A percentile compares a stretch with the other conserved stretches of the same genome.
phyloP scores from a whole-genome alignment of 2,888 invertebrate species.

The Anoncus sp. region DNA sequence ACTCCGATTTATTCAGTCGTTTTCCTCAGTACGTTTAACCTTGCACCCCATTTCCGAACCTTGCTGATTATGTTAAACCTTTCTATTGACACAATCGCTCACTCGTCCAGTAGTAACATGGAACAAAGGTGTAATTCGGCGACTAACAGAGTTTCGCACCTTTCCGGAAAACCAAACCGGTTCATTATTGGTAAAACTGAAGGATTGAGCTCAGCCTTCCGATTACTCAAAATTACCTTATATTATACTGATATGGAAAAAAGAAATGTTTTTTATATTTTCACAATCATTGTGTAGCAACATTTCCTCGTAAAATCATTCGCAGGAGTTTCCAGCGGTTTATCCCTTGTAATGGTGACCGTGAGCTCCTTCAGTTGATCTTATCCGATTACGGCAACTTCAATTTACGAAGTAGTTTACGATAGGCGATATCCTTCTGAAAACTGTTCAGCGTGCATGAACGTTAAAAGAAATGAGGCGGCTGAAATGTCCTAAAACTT shows the following conservation, averaged over 20 bases:
- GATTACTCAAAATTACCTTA: background rate
- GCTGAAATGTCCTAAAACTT: no score
- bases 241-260: no score
- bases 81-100: background rate
- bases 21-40: background rate
- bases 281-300: background rate
- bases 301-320: background rate
- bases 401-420: no score
- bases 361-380: no score
- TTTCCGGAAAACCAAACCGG: background rate
- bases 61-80: background rate
- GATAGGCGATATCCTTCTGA: no score
- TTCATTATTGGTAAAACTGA: background rate
- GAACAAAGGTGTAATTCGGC: slow-evolving; percentile 67
- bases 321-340: background rate
- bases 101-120: background rate
- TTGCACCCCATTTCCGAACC: background rate
- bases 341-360: no score
- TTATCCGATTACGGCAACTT: no score
- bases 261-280: background rate
- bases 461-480: no score
- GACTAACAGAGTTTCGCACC: slow-evolving; percentile 67
- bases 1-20: slow-evolving; percentile 31
- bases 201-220: background rate
- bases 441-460: no score